Evolutionary conservation across 2,888 invertebrate genomes (phyloP).

Genomic region (Malacosoma neustria): DNA sequence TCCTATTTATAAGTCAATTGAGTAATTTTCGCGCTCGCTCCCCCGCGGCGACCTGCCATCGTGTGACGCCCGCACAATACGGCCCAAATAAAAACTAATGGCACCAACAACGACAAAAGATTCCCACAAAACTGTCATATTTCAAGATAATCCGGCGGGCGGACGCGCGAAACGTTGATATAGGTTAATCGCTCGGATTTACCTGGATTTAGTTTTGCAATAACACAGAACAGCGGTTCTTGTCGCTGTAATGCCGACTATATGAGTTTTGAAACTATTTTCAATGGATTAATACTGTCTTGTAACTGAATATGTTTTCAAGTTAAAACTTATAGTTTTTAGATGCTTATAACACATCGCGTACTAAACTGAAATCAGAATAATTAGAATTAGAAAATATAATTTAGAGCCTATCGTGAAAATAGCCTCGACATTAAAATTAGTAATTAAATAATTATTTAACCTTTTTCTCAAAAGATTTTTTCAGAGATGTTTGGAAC

Average conservation of each 20-base stretch:
- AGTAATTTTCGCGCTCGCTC: slow-evolving; percentile 33
- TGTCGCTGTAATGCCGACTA: slow-evolving; percentile 28
- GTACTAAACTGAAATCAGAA: too few species aligned
- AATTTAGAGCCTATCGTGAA: too few species aligned
- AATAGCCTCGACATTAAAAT: too few species aligned
- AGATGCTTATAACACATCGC: too few species aligned
- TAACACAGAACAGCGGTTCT: slow-evolving; percentile 35
- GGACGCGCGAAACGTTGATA: slow-evolving; percentile 28
- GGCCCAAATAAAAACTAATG: slow-evolving; percentile 31
- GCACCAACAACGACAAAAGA: slow-evolving; percentile 14
- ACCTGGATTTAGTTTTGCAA: slow-evolving; percentile 43
- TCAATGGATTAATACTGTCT: slow-evolving; percentile 1
- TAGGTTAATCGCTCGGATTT: slow-evolving; percentile 47
- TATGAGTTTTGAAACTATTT: slow-evolving; percentile 30
- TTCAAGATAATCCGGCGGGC: slow-evolving; percentile 31
- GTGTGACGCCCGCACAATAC: slow-evolving; percentile 41
- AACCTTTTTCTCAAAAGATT: too few species aligned
- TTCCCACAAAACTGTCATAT: slow-evolving; percentile 31
- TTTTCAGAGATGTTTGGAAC: too few species aligned
- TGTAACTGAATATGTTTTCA: too few species aligned
- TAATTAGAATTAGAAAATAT: too few species aligned
- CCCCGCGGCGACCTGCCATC: slow-evolving; percentile 21
- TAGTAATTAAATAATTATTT: too few species aligned
- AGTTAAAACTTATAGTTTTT: too few species aligned
- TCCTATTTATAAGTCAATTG: not conserved